Percentiles rank a stretch among this genome's conserved stretches.
Conservation (phyloP, 2,113 vertebrate genomes). For the Cyprinodon variegatus region DNA sequence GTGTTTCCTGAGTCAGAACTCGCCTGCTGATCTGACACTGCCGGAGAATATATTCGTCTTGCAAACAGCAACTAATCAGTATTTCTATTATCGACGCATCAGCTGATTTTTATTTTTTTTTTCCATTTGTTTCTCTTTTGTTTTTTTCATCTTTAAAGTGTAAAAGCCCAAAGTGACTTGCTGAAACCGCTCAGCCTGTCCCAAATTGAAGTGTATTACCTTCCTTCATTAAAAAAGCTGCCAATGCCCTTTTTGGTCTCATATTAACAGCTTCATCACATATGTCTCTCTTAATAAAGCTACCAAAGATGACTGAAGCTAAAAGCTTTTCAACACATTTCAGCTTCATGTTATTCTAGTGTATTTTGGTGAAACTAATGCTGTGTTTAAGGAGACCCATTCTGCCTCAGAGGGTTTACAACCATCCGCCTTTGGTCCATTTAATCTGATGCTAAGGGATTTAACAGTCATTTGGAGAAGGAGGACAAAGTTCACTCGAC, state of each 20-base stretch:
- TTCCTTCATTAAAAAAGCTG: constrained; percentile 9
- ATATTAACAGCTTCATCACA: neutral
- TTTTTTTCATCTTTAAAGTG: neutral
- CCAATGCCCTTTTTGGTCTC: neutral
- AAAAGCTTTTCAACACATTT: neutral
- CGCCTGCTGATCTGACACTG: neutral
- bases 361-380: no score
- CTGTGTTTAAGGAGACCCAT: no score
- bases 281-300: neutral
- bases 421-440: no score
- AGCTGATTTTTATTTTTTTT: neutral
- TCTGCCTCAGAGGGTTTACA: no score
- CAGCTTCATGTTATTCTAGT: neutral
- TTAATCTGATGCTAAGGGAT: no score
- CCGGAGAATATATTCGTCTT: neutral
- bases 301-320: neutral
- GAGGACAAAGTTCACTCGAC: no score
- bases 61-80: neutral
- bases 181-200: neutral
- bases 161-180: neutral
- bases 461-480: no score
- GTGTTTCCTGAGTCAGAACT: neutral
- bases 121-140: neutral
- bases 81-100: neutral
- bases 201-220: neutral